Evolutionary conservation across 1,140 invertebrate genomes (phyloP), one percentile per base, ranked within the genome.

Genomic region (Orius laevigatus): DNA sequence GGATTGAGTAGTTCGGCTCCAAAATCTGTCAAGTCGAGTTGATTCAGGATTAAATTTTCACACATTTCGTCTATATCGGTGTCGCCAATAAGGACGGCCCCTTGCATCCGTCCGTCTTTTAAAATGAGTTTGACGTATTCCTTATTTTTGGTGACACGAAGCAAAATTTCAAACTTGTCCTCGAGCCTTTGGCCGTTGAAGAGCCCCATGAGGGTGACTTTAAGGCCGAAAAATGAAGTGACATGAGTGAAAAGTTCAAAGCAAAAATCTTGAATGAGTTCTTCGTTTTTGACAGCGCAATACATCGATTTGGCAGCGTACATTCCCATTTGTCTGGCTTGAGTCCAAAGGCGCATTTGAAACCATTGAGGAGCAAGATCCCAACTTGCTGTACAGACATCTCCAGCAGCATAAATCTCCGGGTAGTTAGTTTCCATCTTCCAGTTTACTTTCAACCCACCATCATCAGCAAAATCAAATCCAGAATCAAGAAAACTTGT

Each of bases 191-290:
- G 92, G 0, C 84, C 93, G 73, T 98, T 97, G 61, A 80, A 98
- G 51, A 91, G 75, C 11, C 94, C 93, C 19, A 98, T 67, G 16
- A 98, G 67, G 2, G 98, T 76, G 32, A 97, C 87, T 70, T 95
- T 94, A 57, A 81, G 90, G 2, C 88, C 89, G 69, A 97, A 98
- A 59, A 98, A 84, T 53, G 76, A 79, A 3, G 95, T 99, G 1
- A 92, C 84, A 67, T 98, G 95, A 1, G 91, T 79, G 62, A 98
- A 98, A 12, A 98, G 61, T 67, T 99, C 94, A 69, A 98, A 98
- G 63, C 87, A 91, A 65, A 96, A 93, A 63, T 96, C 91, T 67
- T 83, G 78, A 32, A 79, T 64, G 16, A 82, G 73, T 50, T 73
- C 66, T 66, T 85, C 76, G 10, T 71, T 66, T 14, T 63, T 68